These are phyloP conservation scores for Amphipoea oculea DNA, from an alignment of 2,888 invertebrate genomes.

Conservation along the genomic window DNA sequence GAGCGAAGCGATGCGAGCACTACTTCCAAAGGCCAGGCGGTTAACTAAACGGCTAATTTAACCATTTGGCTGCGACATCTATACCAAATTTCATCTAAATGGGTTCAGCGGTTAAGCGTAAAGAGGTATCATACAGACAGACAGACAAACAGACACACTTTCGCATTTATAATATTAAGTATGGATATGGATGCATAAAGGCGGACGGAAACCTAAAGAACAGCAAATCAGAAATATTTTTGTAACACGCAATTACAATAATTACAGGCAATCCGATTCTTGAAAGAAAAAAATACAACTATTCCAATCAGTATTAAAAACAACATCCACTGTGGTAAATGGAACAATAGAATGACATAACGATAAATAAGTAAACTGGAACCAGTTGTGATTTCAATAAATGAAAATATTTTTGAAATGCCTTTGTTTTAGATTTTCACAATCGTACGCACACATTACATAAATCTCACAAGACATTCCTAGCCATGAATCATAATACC, in stretches of 20 bases:
- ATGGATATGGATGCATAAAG: no score
- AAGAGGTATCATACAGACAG: no score
- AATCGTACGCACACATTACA: not conserved
- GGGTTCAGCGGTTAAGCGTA: no score
- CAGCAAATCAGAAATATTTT: not conserved
- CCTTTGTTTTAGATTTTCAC: constrained; percentile 13
- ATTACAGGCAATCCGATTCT: not conserved
- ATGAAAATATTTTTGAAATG: not conserved
- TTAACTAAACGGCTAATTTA: no score
- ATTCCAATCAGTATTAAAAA: not conserved
- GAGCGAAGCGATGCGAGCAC: no score
- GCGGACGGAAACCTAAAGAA: not conserved
- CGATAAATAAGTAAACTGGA: not conserved
- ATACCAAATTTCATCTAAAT: no score
- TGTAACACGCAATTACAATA: not conserved
- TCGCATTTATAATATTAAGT: no score
- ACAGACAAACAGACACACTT: no score
- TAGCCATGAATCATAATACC: not conserved
- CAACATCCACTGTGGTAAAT: not conserved
- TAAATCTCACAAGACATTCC: not conserved
- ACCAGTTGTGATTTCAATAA: not conserved
- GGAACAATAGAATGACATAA: constrained; percentile 17
- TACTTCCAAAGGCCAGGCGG: no score
- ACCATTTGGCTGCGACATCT: no score
- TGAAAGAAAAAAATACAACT: not conserved